Evolutionary conservation across 1,140 invertebrate genomes (phyloP).

Genomic region (Drosophila prosaltans): DNA sequence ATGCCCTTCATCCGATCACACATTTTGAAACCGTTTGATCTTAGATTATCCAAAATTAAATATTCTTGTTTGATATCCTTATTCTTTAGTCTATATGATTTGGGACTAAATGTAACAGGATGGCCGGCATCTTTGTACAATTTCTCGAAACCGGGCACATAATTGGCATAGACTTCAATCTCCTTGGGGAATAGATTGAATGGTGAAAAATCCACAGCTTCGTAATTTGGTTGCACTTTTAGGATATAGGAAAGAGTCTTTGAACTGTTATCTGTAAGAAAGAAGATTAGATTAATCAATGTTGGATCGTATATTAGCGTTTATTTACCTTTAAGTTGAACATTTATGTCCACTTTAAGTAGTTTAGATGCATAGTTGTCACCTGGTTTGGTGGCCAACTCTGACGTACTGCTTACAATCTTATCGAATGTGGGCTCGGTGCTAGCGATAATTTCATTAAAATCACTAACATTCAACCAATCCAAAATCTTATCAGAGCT

Average conservation of each 20-base stretch:
- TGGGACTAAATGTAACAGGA: constrained; percentile 46
- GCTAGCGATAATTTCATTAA: constrained; percentile 34
- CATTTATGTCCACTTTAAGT: constrained; percentile 37
- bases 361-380: constrained; percentile 45
- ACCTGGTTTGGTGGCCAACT: constrained; percentile 44
- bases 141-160: constrained; percentile 44
- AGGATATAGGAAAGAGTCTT: constrained; percentile 44
- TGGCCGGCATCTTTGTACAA: constrained; percentile 33
- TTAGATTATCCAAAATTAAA: constrained; percentile 45
- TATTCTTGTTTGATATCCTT: constrained; percentile 32
- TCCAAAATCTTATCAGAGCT: constrained; percentile 11
- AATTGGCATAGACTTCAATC: constrained; percentile 43
- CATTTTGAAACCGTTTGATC: constrained; percentile 35
- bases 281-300: neutral
- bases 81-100: constrained; percentile 31
- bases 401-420: constrained; percentile 30
- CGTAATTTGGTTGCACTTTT: constrained; percentile 19
- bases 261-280: constrained; percentile 23
- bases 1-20: constrained; percentile 80
- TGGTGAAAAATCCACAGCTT: constrained; percentile 6
- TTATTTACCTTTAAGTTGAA: constrained; percentile 38
- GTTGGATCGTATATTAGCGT: neutral
- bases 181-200: constrained; percentile 52
- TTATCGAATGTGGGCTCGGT: constrained; percentile 46
- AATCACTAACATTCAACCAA: constrained; percentile 45